Evolutionary conservation across 2,113 vertebrate species (phyloP).

Genomic region (Eurypyga helias): DNA sequence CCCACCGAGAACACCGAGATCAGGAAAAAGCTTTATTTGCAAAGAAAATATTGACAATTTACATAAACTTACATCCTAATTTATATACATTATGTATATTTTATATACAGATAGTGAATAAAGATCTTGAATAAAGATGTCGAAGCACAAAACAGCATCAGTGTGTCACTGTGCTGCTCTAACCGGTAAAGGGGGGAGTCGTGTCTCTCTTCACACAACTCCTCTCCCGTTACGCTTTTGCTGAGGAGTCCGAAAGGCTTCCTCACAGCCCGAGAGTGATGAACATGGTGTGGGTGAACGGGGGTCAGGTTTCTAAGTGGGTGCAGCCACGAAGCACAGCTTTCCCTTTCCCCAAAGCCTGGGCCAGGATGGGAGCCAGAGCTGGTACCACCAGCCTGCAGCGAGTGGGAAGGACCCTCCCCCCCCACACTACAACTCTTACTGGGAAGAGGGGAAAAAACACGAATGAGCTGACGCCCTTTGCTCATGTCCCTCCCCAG

Average conservation of each 20-base stretch:
- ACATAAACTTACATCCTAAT: slow-evolving; percentile 70
- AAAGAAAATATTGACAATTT: slow-evolving; percentile 66
- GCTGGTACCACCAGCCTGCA: not conserved
- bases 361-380: not conserved
- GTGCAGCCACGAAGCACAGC: not conserved
- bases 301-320: too few species aligned
- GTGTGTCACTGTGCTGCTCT: not conserved
- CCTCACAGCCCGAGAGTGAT: not conserved
- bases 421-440: not conserved
- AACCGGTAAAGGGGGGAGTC: not conserved
- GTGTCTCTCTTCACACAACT: not conserved
- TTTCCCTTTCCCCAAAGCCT: not conserved
- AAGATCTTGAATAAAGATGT: not conserved
- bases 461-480: fast-evolving
- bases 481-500: not conserved
- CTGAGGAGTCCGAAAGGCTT: not conserved
- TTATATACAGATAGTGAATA: slow-evolving; percentile 73
- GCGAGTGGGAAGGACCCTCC: not conserved
- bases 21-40: slow-evolving; percentile 61
- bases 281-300: not conserved
- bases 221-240: not conserved
- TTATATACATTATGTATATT: slow-evolving; percentile 79
- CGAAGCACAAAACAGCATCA: not conserved
- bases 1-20: not conserved
- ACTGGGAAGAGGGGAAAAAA: not conserved